Evolutionary conservation across 2,113 vertebrate genomes (phyloP).

Genomic region (Ranitomeya imitator): DNA sequence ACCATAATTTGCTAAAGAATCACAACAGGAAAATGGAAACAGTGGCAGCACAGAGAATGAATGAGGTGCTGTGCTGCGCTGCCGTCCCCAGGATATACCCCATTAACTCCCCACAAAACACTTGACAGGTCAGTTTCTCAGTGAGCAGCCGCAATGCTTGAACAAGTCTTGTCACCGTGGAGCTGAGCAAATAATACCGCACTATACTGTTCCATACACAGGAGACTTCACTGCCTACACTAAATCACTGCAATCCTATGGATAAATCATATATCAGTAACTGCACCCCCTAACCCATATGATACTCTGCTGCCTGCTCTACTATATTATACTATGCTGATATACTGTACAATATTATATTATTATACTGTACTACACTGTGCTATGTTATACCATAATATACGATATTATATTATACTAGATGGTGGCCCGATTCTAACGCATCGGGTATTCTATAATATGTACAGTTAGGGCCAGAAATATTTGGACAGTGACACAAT

Average conservation of each 20-base stretch:
- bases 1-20: background rate
- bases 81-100: slow-evolving; percentile 43
- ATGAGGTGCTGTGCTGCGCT: slow-evolving; percentile 25
- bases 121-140: slow-evolving; percentile 52
- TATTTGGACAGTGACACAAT: no score
- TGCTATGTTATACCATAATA: no score
- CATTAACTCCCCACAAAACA: slow-evolving; percentile 51
- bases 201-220: background rate
- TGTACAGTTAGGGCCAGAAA: no score
- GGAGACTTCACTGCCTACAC: background rate
- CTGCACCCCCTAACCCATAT: background rate
- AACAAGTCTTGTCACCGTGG: slow-evolving; percentile 18
- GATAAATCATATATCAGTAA: no score
- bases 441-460: no score
- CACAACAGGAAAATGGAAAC: background rate
- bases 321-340: background rate
- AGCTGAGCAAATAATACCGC: background rate
- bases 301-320: background rate
- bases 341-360: no score
- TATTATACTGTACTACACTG: no score
- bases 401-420: no score
- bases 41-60: background rate
- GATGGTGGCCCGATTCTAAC: no score
- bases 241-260: background rate
- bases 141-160: slow-evolving; percentile 18